Evolutionary conservation across 2,888 invertebrate species (phyloP).

Genomic region (Chydorus sphaericus): DNA sequence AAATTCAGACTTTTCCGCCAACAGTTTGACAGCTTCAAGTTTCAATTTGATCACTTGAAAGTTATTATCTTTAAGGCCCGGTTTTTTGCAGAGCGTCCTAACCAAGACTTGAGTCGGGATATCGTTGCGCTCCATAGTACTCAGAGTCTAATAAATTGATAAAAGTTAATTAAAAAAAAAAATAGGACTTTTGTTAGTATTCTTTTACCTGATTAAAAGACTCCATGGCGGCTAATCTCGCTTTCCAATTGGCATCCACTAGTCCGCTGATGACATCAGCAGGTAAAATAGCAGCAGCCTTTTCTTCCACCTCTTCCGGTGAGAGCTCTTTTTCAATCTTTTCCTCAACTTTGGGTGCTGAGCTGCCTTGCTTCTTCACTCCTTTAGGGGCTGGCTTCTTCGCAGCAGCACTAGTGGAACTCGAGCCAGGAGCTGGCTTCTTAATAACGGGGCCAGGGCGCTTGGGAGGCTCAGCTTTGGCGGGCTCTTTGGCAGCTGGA

Average conservation of each 20-base stretch:
- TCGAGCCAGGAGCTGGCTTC: slow-evolving; percentile 15
- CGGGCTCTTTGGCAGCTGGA: slow-evolving; percentile 28
- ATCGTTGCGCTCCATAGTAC: slow-evolving; percentile 44
- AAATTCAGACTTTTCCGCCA: slow-evolving; percentile 59
- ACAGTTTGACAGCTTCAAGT: slow-evolving; percentile 58
- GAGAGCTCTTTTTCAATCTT: slow-evolving; percentile 49
- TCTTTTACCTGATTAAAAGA: slow-evolving; percentile 42
- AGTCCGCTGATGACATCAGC: slow-evolving; percentile 49
- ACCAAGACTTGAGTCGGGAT: slow-evolving; percentile 60
- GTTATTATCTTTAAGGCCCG: slow-evolving; percentile 75
- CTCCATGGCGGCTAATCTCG: slow-evolving; percentile 57
- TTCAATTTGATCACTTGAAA: slow-evolving; percentile 76
- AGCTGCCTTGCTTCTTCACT: slow-evolving; percentile 17
- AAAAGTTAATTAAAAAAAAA: too few species aligned
- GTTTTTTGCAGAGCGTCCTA: slow-evolving; percentile 59
- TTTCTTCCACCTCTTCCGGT: slow-evolving; percentile 61
- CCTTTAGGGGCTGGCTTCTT: slow-evolving; percentile 21
- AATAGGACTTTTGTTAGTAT: too few species aligned
- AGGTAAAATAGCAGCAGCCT: slow-evolving; percentile 48
- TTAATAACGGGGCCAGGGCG: slow-evolving; percentile 18
- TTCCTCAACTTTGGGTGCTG: slow-evolving; percentile 13
- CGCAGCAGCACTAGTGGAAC: slow-evolving; percentile 14
- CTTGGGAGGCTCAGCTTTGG: slow-evolving; percentile 18
- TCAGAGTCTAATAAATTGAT: slow-evolving; percentile 32
- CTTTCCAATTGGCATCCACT: slow-evolving; percentile 72